phyloP scores from a whole-genome alignment of 2,797 vertebrate species.

The Crax fasciolata region DNA sequence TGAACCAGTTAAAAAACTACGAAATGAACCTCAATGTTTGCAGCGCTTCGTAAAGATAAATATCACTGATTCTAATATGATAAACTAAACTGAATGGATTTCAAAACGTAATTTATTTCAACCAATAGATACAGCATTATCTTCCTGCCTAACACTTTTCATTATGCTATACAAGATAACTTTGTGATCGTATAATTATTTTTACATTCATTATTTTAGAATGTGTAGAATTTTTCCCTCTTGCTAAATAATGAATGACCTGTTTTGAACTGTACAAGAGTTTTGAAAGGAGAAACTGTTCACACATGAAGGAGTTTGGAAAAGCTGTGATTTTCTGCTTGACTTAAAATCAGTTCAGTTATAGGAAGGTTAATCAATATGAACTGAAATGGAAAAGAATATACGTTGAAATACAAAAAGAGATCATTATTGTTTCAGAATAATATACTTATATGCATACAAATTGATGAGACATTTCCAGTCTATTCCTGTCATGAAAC shows the following conservation, averaged over 20 bases:
- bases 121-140: conserved; percentile 48
- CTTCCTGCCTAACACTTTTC: conserved; percentile 62
- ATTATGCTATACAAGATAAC: conserved; percentile 65
- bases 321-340: conserved; percentile 85
- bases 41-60: conserved; percentile 54
- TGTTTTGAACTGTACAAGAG: conserved; percentile 78
- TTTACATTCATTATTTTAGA: conserved; percentile 80
- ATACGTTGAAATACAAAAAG: conserved; percentile 64
- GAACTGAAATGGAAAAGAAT: conserved; percentile 74
- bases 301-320: conserved; percentile 77
- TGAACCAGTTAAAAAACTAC: conserved; percentile 52
- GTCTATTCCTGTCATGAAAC: conserved; percentile 36
- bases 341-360: conserved; percentile 78
- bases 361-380: conserved; percentile 81
- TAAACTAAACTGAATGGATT: conserved; percentile 59
- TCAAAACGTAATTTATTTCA: conserved; percentile 66
- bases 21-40: conserved; percentile 61
- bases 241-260: conserved; percentile 81
- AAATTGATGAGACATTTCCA: conserved; percentile 50
- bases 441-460: conserved; percentile 39
- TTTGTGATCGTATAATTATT: conserved; percentile 78
- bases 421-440: conserved; percentile 60
- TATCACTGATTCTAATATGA: conserved; percentile 60
- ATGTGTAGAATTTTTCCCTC: conserved; percentile 58
- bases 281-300: conserved; percentile 83